Evolutionary conservation across 2,113 vertebrate genomes (phyloP).

Genomic region (Pandion haliaetus): DNA sequence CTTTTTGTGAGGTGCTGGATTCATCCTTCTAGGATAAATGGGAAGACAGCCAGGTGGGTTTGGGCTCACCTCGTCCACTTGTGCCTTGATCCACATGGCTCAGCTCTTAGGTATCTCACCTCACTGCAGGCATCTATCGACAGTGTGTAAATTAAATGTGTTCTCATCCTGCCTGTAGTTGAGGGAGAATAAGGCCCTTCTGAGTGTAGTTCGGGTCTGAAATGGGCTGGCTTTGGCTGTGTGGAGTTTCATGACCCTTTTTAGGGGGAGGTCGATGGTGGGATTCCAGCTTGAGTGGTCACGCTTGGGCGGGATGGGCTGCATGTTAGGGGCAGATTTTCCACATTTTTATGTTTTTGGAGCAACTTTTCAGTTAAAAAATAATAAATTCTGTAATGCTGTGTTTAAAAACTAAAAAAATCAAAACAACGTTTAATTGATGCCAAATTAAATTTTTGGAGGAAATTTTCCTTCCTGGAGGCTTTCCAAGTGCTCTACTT

Average conservation of each 20-base stretch:
- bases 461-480: not conserved
- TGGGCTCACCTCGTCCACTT: not conserved
- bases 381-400: not conserved
- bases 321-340: not conserved
- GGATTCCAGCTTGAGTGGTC: not conserved
- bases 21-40: not conserved
- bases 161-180: not conserved
- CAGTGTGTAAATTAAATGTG: not conserved
- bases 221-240: not conserved
- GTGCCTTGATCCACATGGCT: not conserved
- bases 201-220: not conserved
- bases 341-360: not conserved
- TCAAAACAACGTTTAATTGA: not conserved
- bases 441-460: not conserved
- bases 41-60: fast-evolving
- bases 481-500: not conserved
- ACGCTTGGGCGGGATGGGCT: not conserved
- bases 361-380: not conserved
- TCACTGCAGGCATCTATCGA: fast-evolving
- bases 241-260: not conserved
- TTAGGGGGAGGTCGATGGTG: not conserved
- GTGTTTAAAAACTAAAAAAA: not conserved
- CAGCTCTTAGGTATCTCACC: not conserved
- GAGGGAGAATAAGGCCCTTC: not conserved
- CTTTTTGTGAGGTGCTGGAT: not conserved